Conservation (phyloP, 2,797 vertebrate species). For the Trematomus bernacchii region DNA sequence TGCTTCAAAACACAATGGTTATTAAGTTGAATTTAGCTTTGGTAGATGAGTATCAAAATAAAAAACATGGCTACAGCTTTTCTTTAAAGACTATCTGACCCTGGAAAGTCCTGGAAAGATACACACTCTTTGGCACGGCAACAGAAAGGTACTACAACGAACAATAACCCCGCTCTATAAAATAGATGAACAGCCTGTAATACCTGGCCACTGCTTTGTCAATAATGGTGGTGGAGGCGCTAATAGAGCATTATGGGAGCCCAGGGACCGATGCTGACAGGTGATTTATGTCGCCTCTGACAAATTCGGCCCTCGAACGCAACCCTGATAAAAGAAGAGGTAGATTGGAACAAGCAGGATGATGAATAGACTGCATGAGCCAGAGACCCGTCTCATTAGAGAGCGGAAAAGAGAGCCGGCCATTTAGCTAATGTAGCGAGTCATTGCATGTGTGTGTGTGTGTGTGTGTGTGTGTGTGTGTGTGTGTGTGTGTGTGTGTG, state of each 20-base stretch:
- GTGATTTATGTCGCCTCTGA: slow-evolving; percentile 97
- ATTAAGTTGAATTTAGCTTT: too few relatives aligned
- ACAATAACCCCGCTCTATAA: slow-evolving; percentile 45
- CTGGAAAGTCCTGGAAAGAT: not conserved
- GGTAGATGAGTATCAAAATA: too few relatives aligned
- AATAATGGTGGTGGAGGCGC: slow-evolving; percentile 78
- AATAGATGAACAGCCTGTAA: slow-evolving; percentile 38
- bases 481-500: slow-evolving; percentile 35
- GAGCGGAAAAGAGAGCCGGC: slow-evolving; percentile 80
- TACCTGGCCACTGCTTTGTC: slow-evolving; percentile 68
- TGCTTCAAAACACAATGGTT: too few relatives aligned
- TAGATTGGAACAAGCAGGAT: slow-evolving; percentile 99
- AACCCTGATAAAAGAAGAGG: slow-evolving; percentile 96
- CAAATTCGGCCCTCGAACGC: slow-evolving; percentile 92
- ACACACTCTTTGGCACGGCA: slow-evolving; percentile 1
- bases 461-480: slow-evolving; percentile 34
- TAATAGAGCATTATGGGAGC: slow-evolving; percentile 98
- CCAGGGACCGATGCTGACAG: slow-evolving; percentile 84
- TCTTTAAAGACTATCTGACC: not conserved
- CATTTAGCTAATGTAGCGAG: slow-evolving; percentile 98
- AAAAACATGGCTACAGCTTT: not conserved
- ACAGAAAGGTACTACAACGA: slow-evolving; percentile 8
- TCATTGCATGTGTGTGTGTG: slow-evolving; percentile 81
- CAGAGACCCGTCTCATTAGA: slow-evolving; percentile 97
- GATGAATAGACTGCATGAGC: slow-evolving; percentile 97